Base-by-base conservation (phyloP, 2,113 vertebrate genomes). In the Xiphophorus couchianus region DNA sequence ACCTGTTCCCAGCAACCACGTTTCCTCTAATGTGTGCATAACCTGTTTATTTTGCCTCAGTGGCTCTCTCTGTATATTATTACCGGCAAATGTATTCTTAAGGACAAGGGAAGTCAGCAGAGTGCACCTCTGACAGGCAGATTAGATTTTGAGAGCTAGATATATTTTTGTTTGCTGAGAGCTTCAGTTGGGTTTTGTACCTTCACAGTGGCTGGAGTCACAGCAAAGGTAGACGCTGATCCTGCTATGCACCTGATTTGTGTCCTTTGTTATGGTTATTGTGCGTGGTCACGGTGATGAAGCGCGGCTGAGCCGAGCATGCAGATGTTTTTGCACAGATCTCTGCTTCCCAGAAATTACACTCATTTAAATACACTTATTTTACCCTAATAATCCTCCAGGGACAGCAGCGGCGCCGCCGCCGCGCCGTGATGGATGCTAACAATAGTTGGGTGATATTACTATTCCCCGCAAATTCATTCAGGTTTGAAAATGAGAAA, bases 381-480 rank as follows among this genome's bases (percentile, higher is more conserved):
- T 92, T 89, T 88, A 73, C 84, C 83, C 84, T 90, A 90, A 92
- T 92, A 92, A 90, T 92, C 88, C 88, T 86, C 83, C n/a, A 87
- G 84, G 89, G 89, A 89, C 78, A 48, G 84, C 76, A 30, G 35
- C 77, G 82, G 88, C 73, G 85, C 89, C n/a, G 78, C 80, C 80
- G 85, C 35, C 35, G 79, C 91, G 91, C 86, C 65, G 89, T 93
- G 92, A 93, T 91, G 86, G 90, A 93, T 87, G 85, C 77, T 42
- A 83, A 93, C 88, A 93, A 90, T 89, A 90, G 84, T 89, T 90
- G 77, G 89, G 76, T 70, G 84, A 90, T 93, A 94, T 94, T 94
- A 94, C 89, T 86, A 88, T 94, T 92, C 83, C 61, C n/a, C 69
- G 90, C 91, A 93, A 91, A 94, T 93, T 93, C 87, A 93, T 91